Base-by-base conservation (phyloP, 2,113 vertebrate species). In the Phoxinus phoxinus region DNA sequence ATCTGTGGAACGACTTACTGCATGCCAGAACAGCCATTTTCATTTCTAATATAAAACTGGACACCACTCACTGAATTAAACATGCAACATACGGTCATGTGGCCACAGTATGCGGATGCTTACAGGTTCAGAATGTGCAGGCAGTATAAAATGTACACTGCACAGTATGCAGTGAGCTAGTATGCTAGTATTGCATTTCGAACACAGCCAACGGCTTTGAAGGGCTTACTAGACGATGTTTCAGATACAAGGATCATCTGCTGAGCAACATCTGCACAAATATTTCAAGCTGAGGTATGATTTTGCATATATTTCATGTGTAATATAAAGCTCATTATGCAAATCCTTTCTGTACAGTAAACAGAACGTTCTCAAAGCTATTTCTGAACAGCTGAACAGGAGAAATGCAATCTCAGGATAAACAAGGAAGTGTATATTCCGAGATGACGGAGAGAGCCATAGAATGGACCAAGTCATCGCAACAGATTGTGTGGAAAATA, bases 261-360 rank as follows among this genome's bases (percentile, higher is more conserved):
- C 44, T 73, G 11, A n/a, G 67, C 71, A 46, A 21, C 13, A 63
- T 63, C 0, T 27, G 71, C 3, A 13, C 19, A n/a, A 3, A n/a
- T 73, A 25, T 73, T 73, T 53, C 19, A 0, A 53, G 27, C 74
- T 15, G 9, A 76, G 25, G 48, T 19, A 27, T 76, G 46, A 32
- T 51, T 76, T 21, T 23, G 74, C 74, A 76, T 76, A 19, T 11
- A 53, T 53, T 53, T 17, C 1, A 10, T 32, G 27, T 32, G n/a
- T 53, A 53, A 27, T 76, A 51, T 21, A 53, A 32, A 76, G 48
- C 46, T 25, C 25, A 32, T 76, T 53, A 76, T 76, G 74, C 74
- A 51, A 53, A 76, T 76, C 25, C 9, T 21, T 32, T 53, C 27
- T 15, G 12, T 74, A 76, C 5, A 51, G 13, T 46, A 53, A 76